Percentiles rank a stretch among this genome's conserved stretches.
Evolutionary conservation across 2,888 invertebrate genomes (phyloP).

Genomic region (Hydraecia micacea): DNA sequence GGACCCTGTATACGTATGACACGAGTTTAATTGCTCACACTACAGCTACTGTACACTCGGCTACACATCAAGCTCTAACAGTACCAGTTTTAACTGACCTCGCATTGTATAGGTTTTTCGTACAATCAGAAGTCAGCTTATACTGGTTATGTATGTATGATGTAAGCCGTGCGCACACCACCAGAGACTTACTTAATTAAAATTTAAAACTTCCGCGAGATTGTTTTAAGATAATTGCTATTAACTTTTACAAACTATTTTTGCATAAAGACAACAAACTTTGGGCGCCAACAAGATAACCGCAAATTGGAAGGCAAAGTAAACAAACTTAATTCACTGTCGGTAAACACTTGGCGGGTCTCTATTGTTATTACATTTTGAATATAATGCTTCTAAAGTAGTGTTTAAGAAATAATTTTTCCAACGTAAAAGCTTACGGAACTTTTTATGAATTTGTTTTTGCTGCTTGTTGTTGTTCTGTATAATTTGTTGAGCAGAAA

Average conservation of each 20-base stretch:
- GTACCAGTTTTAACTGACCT: neutral
- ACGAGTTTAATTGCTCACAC: neutral
- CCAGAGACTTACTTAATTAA: neutral
- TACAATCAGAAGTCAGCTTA: neutral
- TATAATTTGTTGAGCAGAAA: neutral
- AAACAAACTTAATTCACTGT: constrained; percentile 64
- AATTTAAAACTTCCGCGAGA: constrained; percentile 45
- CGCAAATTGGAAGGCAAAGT: constrained; percentile 62
- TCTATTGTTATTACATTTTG: constrained; percentile 51
- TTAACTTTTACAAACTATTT: constrained; percentile 56
- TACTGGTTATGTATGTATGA: neutral
- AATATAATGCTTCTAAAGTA: constrained; percentile 46
- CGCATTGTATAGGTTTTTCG: neutral
- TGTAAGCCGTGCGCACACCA: neutral
- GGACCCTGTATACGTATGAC: no score
- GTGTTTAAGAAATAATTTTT: constrained; percentile 28
- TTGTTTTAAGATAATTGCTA: constrained; percentile 53
- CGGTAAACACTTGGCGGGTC: constrained; percentile 53
- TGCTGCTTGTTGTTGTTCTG: constrained; percentile 4
- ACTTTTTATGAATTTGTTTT: constrained; percentile 42
- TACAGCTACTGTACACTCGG: neutral
- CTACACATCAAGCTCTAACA: neutral
- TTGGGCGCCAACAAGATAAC: constrained; percentile 58
- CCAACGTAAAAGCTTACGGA: constrained; percentile 37
- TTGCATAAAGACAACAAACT: constrained; percentile 59